phyloP scores from a whole-genome alignment of 2,113 vertebrate species.

The Ptilorrhoa leucosticta region DNA sequence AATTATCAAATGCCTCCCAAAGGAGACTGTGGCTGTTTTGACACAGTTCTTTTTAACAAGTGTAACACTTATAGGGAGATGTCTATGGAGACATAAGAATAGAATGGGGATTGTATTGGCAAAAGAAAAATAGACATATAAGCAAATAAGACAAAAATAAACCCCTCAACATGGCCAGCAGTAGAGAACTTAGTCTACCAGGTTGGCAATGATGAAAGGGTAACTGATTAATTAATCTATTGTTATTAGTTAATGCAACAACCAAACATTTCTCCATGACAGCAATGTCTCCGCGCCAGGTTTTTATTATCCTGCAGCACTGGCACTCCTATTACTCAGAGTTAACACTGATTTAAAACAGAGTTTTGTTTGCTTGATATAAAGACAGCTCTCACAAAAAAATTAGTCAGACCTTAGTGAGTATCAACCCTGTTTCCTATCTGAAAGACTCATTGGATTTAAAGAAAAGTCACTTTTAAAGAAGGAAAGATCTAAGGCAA shows the following conservation, averaged over 20 bases:
- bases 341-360: constrained; percentile 31
- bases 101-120: not conserved
- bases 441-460: not conserved
- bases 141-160: constrained; percentile 27
- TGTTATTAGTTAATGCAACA: constrained; percentile 60
- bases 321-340: constrained; percentile 16
- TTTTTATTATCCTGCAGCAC: constrained; percentile 53
- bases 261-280: constrained; percentile 45
- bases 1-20: constrained; percentile 2
- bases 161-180: not conserved
- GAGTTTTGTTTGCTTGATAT: not conserved
- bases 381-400: not conserved
- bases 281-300: constrained; percentile 23
- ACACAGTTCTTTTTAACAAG: not conserved
- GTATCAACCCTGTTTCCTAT: not conserved
- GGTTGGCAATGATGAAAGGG: not conserved
- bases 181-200: constrained; percentile 28
- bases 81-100: not conserved
- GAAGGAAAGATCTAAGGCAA: not conserved
- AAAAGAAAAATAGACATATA: constrained; percentile 1
- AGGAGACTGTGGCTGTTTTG: not conserved
- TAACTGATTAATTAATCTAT: constrained; percentile 40
- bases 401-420: not conserved
- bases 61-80: not conserved
- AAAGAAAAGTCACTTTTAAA: not conserved